phyloP scores from a whole-genome alignment of 2,888 invertebrate genomes.

The Pseudanteris insignis region DNA sequence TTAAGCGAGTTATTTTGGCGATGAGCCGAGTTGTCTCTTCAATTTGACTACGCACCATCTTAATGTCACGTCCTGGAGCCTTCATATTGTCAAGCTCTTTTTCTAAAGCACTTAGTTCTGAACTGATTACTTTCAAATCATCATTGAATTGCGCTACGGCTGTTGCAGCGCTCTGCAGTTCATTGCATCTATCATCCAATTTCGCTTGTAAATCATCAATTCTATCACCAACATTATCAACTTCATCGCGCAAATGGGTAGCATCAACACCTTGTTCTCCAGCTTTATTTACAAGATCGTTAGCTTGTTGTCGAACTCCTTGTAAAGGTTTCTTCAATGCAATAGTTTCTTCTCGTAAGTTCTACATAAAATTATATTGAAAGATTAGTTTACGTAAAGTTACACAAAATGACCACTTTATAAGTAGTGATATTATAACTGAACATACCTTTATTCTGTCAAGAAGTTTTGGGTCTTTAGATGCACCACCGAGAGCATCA shows the following conservation, averaged over 20 bases:
- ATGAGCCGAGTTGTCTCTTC: conserved; percentile 79
- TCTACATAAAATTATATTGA: conserved; percentile 49
- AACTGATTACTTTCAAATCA: conserved; percentile 80
- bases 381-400: no score
- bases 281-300: conserved; percentile 80
- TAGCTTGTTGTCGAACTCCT: conserved; percentile 74
- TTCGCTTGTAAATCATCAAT: conserved; percentile 80
- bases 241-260: conserved; percentile 79
- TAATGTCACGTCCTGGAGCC: conserved; percentile 87
- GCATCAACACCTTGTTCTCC: conserved; percentile 81
- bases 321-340: conserved; percentile 80
- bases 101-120: conserved; percentile 82
- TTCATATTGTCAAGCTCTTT: conserved; percentile 85
- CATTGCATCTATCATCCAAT: conserved; percentile 80
- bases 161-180: conserved; percentile 85
- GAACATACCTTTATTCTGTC: conserved; percentile 80
- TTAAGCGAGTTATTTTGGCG: conserved; percentile 74
- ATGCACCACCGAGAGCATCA: conserved; percentile 78
- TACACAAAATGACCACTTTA: no score
- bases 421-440: no score
- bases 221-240: conserved; percentile 79
- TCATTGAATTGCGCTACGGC: conserved; percentile 90
- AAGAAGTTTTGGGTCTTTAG: conserved; percentile 83
- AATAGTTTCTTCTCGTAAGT: conserved; percentile 82
- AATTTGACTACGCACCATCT: conserved; percentile 82